Evolutionary conservation across 64 coral and sea anemone genomes (phyloP), one percentile per base, ranked within the genome.

Genomic region (Montipora sp.): DNA sequence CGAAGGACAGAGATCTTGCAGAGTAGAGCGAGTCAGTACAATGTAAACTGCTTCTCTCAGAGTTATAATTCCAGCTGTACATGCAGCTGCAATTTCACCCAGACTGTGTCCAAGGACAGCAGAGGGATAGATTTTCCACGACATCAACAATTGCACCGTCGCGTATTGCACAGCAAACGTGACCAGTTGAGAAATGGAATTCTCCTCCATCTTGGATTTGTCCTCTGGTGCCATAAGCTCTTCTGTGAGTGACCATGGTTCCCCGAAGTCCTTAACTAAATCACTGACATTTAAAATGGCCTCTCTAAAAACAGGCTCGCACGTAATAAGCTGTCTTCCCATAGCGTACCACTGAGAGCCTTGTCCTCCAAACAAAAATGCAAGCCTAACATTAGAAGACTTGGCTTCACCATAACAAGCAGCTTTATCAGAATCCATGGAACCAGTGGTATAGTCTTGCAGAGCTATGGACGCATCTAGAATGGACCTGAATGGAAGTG

Each of bases 21-120:
- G 92, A 66, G 87, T 84, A 2, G 95, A 84, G 9, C 95, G 95
- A 87, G 91, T 45, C 19, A 97, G 51, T 6, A 97, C 92, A 14
- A 97, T 10, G 11, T 66, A 15, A 47, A 97, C 61, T 8, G 75
- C 88, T 83, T 97, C 92, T 23, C 88, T 80, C 3, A 97, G 53
- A 7, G 92, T 88, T 2, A 97, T 19, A 8, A 89, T 89, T 6
- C 78, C 88, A 18, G 89, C 88, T 60, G 68, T 70, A 79, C 88
- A 93, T 11, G 95, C 82, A 22, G 95, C 95, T 21, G 95, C 89
- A 82, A 91, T 81, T 58, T 97, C 95, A 46, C 95, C 95, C 57
- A 97, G 43, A 78, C 95, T 97, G 44, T 97, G 95, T 0, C 95
- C 95, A 83, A 97, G 75, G 10, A 97, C 92, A 67, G 92, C 95